Conservation (phyloP, 2,888 invertebrate genomes). For the Willowsia nigromaculata region DNA sequence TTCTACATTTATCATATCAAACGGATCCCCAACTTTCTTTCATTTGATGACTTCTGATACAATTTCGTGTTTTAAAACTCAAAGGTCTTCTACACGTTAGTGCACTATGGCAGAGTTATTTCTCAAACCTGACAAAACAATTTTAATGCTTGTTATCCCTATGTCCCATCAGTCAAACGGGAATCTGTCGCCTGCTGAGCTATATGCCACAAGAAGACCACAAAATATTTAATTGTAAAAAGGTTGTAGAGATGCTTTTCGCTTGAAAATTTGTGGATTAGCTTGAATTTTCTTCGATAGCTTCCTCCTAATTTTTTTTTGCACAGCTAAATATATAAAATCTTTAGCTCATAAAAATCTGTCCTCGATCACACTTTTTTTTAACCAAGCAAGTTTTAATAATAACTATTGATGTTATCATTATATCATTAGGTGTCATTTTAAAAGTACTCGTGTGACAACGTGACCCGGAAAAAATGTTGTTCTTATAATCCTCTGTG, state of each 20-base stretch:
- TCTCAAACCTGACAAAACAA: constrained; percentile 62
- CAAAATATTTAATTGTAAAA: background rate
- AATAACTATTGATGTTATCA: background rate
- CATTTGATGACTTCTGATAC: background rate
- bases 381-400: background rate
- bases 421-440: background rate
- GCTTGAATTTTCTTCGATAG: background rate
- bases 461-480: constrained; percentile 56
- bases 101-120: constrained; percentile 26
- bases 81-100: background rate
- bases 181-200: constrained; percentile 52
- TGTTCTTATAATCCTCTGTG: background rate
- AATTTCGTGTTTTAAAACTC: background rate
- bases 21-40: constrained; percentile 3
- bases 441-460: constrained; percentile 24
- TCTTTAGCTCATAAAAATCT: no score
- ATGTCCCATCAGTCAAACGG: constrained; percentile 6
- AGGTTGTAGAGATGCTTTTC: background rate
- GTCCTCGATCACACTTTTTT: background rate
- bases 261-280: background rate
- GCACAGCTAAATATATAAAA: no score
- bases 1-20: background rate
- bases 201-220: constrained; percentile 12
- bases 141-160: constrained; percentile 41
- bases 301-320: background rate